These are phyloP conservation scores for Hydroisotoma schaefferi DNA, from an alignment of 2,888 invertebrate species.

Conservation along the genomic window DNA sequence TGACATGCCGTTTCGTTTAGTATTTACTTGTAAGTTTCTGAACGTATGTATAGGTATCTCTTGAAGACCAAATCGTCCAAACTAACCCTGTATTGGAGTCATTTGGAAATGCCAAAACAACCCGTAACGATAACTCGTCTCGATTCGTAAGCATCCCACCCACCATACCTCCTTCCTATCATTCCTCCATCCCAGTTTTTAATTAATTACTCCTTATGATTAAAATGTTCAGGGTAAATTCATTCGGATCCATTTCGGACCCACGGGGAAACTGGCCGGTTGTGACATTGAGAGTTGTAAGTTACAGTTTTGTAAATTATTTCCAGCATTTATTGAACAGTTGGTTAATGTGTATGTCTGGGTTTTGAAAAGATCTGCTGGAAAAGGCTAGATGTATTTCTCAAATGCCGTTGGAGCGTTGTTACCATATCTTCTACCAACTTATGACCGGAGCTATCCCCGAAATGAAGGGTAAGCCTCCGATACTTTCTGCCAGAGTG, in stretches of 20 bases:
- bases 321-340: background rate
- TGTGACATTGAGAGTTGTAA: conserved; percentile 99
- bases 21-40: too few species aligned
- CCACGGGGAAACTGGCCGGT: conserved; percentile 98
- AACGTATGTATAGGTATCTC: conserved; percentile 49
- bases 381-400: conserved; percentile 99
- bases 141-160: conserved; percentile 89
- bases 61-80: conserved; percentile 99
- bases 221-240: conserved; percentile 82
- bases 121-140: conserved; percentile 99
- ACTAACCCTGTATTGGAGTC: conserved; percentile 99
- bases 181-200: background rate
- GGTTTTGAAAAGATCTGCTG: conserved; percentile 73
- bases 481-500: background rate
- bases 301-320: conserved; percentile 62
- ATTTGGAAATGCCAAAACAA: conserved; percentile 99
- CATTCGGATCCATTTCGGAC: conserved; percentile 99
- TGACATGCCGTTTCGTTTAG: too few species aligned
- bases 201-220: background rate
- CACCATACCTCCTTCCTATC: background rate
- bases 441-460: conserved; percentile 50
- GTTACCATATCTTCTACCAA: conserved; percentile 60
- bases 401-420: conserved; percentile 92
- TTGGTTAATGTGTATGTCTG: background rate
- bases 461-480: conserved; percentile 27